phyloP scores from a whole-genome alignment of 2,888 invertebrate species.

The Lepidocyrtinus sp. region DNA sequence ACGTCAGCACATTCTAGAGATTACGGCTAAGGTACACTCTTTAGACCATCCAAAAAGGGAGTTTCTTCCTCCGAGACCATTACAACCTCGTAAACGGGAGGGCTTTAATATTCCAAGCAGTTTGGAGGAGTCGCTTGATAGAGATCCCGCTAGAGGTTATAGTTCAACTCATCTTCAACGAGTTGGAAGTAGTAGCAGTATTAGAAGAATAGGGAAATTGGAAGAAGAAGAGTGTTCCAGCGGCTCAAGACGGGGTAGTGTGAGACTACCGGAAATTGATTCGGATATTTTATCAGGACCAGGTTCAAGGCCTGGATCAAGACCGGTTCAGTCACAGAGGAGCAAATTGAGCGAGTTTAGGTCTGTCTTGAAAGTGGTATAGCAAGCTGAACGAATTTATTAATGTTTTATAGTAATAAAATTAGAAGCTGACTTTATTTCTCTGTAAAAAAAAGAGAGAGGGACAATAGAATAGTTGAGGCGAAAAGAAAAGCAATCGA shows the following conservation, averaged over 20 bases:
- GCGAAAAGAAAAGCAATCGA: conserved; percentile 36
- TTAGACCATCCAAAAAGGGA: conserved; percentile 36
- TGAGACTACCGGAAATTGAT: conserved; percentile 31
- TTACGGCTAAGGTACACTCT: conserved; percentile 37
- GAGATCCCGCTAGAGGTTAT: no score
- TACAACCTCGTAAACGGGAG: no score
- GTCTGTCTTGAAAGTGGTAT: neutral
- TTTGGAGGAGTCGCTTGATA: no score
- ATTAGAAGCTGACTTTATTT: neutral
- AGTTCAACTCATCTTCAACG: no score
- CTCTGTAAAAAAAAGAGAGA: no score
- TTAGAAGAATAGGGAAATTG: neutral
- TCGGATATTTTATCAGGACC: conserved; percentile 6
- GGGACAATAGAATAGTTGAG: conserved; percentile 26
- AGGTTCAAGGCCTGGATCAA: neutral
- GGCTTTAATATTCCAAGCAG: no score
- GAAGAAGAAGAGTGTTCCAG: no score
- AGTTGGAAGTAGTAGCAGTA: neutral
- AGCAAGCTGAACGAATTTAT: neutral
- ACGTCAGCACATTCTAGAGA: conserved; percentile 27
- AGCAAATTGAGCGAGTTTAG: conserved; percentile 3
- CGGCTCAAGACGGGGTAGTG: neutral
- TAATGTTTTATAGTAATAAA: neutral
- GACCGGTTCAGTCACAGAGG: neutral
- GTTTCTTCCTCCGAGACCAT: conserved; percentile 25